These are phyloP conservation scores for Nineta flava DNA, from an alignment of 2,888 invertebrate species.

Conservation along the genomic window DNA sequence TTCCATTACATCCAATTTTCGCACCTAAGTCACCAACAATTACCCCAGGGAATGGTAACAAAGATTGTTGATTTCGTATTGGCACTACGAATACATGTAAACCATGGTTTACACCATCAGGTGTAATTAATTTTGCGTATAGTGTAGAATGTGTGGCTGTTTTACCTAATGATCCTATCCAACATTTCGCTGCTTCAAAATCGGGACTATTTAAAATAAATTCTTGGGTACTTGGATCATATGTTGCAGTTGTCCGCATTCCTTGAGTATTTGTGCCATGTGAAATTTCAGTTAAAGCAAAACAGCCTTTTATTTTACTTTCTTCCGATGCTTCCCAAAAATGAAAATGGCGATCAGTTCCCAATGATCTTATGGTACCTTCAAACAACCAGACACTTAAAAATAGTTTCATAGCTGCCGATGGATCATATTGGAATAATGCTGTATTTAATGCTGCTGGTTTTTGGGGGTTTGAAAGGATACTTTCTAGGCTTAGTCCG, in stretches of 20 bases:
- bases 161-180: slow-evolving; percentile 70
- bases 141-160: slow-evolving; percentile 74
- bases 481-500: slow-evolving; percentile 36
- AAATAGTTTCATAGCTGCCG: slow-evolving; percentile 45
- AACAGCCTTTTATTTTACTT: slow-evolving; percentile 37
- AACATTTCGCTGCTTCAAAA: slow-evolving; percentile 64
- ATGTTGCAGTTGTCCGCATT: slow-evolving; percentile 75
- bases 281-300: too few species aligned
- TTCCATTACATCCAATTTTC: slow-evolving; percentile 78
- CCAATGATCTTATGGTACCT: slow-evolving; percentile 45
- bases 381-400: slow-evolving; percentile 50
- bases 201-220: slow-evolving; percentile 63
- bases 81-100: slow-evolving; percentile 82
- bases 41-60: slow-evolving; percentile 60
- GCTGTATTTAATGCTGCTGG: slow-evolving; percentile 35
- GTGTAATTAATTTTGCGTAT: slow-evolving; percentile 80
- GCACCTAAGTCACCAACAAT: slow-evolving; percentile 85
- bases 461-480: slow-evolving; percentile 28
- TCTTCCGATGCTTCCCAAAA: slow-evolving; percentile 30
- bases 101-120: slow-evolving; percentile 75
- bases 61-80: slow-evolving; percentile 56
- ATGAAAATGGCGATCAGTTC: slow-evolving; percentile 43
- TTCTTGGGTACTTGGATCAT: slow-evolving; percentile 50
- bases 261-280: slow-evolving; percentile 84
- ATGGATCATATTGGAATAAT: slow-evolving; percentile 40